A percentile compares a stretch with the other conserved stretches of the same genome.
Conservation (phyloP, 92 coral and sea anemone genomes). For the Phenganax marumi region DNA sequence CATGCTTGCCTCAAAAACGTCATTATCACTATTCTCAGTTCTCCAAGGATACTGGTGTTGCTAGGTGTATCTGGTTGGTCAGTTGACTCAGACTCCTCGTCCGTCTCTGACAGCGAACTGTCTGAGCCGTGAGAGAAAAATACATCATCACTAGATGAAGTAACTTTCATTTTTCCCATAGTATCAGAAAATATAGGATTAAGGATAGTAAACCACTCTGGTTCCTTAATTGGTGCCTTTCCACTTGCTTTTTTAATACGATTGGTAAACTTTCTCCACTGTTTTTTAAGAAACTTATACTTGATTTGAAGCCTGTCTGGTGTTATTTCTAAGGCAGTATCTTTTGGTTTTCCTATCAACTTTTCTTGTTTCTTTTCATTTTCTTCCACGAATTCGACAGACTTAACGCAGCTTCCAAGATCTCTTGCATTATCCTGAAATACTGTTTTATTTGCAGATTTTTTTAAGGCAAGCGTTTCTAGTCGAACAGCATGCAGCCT, state of each 20-base stretch:
- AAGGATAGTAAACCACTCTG: slow-evolving; percentile 57
- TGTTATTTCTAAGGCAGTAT: slow-evolving; percentile 32
- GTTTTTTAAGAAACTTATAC: slow-evolving; percentile 40
- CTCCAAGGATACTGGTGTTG: slow-evolving; percentile 34
- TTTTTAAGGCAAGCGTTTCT: slow-evolving; percentile 47
- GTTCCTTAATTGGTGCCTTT: slow-evolving; percentile 48
- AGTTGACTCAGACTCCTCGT: slow-evolving; percentile 34
- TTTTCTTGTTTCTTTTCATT: slow-evolving; percentile 32
- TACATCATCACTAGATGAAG: slow-evolving; percentile 52
- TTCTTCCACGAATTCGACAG: slow-evolving; percentile 35
- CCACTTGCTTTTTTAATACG: slow-evolving; percentile 50
- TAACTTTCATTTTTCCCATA: slow-evolving; percentile 50
- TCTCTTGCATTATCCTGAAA: slow-evolving; percentile 25
- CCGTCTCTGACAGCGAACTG: slow-evolving; percentile 41
- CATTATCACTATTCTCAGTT: slow-evolving; percentile 19
- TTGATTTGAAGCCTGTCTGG: slow-evolving; percentile 49
- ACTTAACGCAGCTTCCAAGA: background rate
- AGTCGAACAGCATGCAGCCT: slow-evolving; percentile 36
- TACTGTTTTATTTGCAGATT: slow-evolving; percentile 42
- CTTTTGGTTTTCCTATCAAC: slow-evolving; percentile 38
- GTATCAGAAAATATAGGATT: slow-evolving; percentile 60
- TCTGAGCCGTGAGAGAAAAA: slow-evolving; percentile 9
- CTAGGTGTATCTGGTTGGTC: slow-evolving; percentile 35
- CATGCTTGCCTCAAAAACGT: slow-evolving; percentile 16
- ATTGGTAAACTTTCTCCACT: slow-evolving; percentile 51